These are phyloP conservation scores for Andrena trimmerana DNA, from an alignment of 2,888 invertebrate genomes.

Conservation along the genomic window DNA sequence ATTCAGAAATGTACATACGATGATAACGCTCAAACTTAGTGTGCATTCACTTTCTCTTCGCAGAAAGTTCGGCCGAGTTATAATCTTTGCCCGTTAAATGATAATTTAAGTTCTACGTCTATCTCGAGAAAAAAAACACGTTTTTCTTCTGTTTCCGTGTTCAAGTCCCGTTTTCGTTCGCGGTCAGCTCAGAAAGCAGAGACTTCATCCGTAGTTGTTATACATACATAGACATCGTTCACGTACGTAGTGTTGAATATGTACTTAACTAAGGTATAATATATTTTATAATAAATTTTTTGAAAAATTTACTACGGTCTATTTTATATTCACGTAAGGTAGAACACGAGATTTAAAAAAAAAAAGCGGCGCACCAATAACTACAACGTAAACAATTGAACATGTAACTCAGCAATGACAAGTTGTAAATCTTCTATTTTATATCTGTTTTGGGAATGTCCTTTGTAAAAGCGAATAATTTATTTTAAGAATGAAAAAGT, in stretches of 20 bases:
- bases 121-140: constrained; percentile 5
- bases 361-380: background rate
- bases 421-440: background rate
- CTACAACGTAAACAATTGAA: background rate
- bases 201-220: constrained; percentile 69
- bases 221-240: constrained; percentile 64
- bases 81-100: constrained; percentile 14
- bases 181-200: constrained; percentile 34
- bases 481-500: no score
- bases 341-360: background rate
- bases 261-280: constrained; percentile 83
- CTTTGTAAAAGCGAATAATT: no score
- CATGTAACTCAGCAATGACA: background rate
- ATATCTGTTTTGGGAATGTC: background rate
- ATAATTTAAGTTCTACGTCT: constrained; percentile 14
- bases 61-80: constrained; percentile 33
- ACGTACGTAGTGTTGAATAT: constrained; percentile 81
- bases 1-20: constrained; percentile 57
- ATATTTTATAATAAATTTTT: constrained; percentile 84
- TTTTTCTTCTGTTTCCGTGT: constrained; percentile 32
- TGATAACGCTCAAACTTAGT: constrained; percentile 46
- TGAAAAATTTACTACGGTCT: constrained; percentile 51
- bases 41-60: constrained; percentile 28
- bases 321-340: background rate
- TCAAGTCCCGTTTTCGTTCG: constrained; percentile 46